These are phyloP conservation scores for Meta bourneti DNA, from an alignment of 2,888 invertebrate genomes.

Conservation along the genomic window DNA sequence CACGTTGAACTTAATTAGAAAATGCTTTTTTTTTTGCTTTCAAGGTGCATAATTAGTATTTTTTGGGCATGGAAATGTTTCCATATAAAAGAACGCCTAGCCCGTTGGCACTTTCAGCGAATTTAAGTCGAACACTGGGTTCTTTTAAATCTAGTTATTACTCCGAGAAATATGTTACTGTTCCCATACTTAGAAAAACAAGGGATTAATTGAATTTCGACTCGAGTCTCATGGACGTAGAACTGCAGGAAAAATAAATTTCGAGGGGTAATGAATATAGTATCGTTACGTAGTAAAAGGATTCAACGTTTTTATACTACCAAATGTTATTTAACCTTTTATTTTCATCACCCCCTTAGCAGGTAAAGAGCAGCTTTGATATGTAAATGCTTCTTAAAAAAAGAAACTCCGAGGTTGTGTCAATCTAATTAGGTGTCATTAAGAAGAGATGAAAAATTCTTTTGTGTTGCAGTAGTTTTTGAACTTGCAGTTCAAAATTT, in stretches of 20 bases:
- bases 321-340: neutral
- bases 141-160: conserved; percentile 27
- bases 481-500: no score
- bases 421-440: no score
- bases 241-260: neutral
- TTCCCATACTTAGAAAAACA: conserved; percentile 24
- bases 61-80: neutral
- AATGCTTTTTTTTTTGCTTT: neutral
- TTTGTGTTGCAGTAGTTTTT: no score
- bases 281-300: no score
- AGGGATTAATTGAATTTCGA: conserved; percentile 24
- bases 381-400: no score
- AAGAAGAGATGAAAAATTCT: no score
- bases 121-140: neutral
- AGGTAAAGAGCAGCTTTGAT: no score
- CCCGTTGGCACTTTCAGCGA: no score
- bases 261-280: no score
- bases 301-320: neutral
- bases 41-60: conserved; percentile 16
- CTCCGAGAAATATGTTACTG: neutral
- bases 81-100: no score
- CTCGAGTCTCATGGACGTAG: neutral
- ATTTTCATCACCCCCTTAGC: neutral
- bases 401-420: no score
- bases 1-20: conserved; percentile 36